phyloP scores from a whole-genome alignment of 2,113 vertebrate species.

The Chloroceryle aenea region DNA sequence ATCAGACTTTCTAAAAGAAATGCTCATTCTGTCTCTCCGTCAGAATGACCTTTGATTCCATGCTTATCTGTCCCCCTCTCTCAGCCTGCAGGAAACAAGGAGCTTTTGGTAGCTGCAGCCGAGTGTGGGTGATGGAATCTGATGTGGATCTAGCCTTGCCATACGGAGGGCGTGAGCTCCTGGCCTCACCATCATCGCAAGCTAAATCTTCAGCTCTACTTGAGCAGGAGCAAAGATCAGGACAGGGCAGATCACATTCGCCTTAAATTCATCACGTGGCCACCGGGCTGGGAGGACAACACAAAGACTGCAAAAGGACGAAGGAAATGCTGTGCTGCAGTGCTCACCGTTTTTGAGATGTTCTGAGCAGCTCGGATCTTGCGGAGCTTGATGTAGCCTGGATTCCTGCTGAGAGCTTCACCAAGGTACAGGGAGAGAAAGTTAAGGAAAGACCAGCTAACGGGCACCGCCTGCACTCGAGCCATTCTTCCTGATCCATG shows the following conservation, averaged over 20 bases:
- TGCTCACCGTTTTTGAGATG: slow-evolving; percentile 91
- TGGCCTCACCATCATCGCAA: background rate
- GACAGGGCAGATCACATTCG: slow-evolving; percentile 74
- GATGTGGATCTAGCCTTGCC: slow-evolving; percentile 60
- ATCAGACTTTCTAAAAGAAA: slow-evolving; percentile 65
- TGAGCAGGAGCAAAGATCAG: background rate
- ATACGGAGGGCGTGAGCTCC: background rate
- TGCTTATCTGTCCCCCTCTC: background rate
- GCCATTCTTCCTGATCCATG: background rate
- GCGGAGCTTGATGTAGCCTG: slow-evolving; percentile 92
- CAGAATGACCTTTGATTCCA: background rate
- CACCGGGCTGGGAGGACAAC: background rate
- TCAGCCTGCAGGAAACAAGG: slow-evolving; percentile 18
- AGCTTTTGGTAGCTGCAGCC: slow-evolving; percentile 39
- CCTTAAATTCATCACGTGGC: slow-evolving; percentile 77
- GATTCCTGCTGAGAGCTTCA: slow-evolving; percentile 90
- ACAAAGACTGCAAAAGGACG: background rate
- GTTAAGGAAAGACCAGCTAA: slow-evolving; percentile 59
- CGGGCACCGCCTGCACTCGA: background rate
- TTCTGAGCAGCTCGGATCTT: slow-evolving; percentile 92
- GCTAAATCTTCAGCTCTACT: background rate
- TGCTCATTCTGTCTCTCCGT: slow-evolving; percentile 46
- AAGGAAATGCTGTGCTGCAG: background rate
- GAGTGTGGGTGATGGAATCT: background rate
- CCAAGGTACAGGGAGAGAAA: slow-evolving; percentile 77